Conservation (phyloP, 2,113 vertebrate species). For the Cygnus atratus region DNA sequence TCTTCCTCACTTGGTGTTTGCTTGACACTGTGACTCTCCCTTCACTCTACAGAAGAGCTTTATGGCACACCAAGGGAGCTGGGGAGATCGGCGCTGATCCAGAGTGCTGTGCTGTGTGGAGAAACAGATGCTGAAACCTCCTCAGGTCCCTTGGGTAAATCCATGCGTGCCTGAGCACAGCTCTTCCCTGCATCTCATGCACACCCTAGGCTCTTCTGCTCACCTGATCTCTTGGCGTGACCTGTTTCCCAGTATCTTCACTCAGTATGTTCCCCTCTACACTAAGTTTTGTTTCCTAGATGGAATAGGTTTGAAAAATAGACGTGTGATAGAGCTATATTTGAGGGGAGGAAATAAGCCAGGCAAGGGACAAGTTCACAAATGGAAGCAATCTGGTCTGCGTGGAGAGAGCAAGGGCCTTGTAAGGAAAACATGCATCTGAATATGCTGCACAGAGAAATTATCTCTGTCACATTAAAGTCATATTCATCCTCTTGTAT, state of each 20-base stretch:
- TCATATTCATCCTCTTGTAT: background rate
- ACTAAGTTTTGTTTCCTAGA: background rate
- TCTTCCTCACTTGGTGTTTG: background rate
- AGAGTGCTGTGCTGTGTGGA: background rate
- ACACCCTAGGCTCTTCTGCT: background rate
- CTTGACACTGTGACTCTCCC: background rate
- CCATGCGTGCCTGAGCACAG: accelerated
- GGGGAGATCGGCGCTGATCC: background rate
- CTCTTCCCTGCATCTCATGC: background rate
- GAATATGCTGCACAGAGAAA: background rate
- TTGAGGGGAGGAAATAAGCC: background rate
- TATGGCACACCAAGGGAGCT: background rate
- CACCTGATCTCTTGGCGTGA: background rate
- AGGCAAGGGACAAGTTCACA: background rate
- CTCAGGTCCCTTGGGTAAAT: background rate
- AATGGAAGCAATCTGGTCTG: constrained; percentile 1
- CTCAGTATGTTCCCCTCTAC: accelerated
- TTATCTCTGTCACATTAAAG: background rate
- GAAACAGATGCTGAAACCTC: background rate
- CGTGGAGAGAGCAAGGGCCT: background rate
- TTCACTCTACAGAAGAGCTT: background rate
- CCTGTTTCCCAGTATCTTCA: background rate
- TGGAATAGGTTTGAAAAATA: background rate
- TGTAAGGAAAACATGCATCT: background rate
- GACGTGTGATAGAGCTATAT: background rate